Evolutionary conservation across 1,140 invertebrate genomes (phyloP).

Genomic region (Eriocheir sinensis): DNA sequence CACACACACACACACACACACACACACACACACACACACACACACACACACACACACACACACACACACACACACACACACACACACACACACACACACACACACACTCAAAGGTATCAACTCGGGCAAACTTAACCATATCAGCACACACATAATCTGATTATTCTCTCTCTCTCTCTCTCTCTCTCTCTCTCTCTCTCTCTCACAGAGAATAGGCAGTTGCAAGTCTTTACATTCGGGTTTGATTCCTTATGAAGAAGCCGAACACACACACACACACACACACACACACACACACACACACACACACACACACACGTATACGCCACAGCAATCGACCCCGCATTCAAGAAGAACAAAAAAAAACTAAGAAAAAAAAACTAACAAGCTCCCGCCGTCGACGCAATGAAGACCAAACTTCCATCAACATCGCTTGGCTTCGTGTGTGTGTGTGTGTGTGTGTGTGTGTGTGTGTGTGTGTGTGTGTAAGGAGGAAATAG

Average conservation of each 20-base stretch:
- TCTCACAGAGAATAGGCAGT: not conserved
- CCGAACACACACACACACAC: no score
- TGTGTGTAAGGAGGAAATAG: not conserved
- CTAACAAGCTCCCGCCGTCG: no score
- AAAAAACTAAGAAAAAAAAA: no score
- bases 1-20: constrained; percentile 16
- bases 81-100: constrained; percentile 46
- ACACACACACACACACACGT: no score
- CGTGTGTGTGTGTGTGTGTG: not conserved
- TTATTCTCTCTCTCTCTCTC: not conserved
- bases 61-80: constrained; percentile 51
- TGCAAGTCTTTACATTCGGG: no score
- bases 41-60: not conserved
- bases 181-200: constrained; percentile 22
- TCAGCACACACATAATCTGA: no score
- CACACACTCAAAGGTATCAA: not conserved
- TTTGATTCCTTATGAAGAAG: no score
- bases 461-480: constrained; percentile 52
- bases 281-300: no score
- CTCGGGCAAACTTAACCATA: not conserved
- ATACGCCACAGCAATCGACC: no score
- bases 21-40: no score
- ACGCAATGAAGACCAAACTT: no score
- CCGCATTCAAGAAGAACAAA: no score
- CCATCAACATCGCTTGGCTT: not conserved